These are phyloP conservation scores for Cryptocephalus moraei DNA, from an alignment of 2,888 invertebrate species.

Conservation along the genomic window DNA sequence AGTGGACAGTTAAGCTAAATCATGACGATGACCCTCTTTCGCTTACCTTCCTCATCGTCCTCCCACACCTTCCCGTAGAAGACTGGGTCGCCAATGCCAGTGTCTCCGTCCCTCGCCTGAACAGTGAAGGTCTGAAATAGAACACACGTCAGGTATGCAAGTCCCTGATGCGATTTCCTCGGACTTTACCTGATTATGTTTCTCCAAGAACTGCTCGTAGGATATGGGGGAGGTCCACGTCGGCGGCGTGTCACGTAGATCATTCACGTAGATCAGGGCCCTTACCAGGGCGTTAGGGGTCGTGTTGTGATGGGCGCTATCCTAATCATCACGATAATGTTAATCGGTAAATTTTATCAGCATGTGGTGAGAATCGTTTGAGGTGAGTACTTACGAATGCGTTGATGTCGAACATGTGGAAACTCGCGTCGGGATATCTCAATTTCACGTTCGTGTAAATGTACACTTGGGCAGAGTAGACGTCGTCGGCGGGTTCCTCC, in stretches of 20 bases:
- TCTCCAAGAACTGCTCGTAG: too few relatives aligned
- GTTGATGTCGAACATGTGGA: conserved; percentile 45
- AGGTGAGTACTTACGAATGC: conserved; percentile 38
- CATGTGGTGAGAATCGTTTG: too few relatives aligned
- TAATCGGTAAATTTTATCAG: too few relatives aligned
- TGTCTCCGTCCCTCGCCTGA: conserved; percentile 52
- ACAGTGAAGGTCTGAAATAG: conserved; percentile 34
- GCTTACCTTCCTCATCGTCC: conserved; percentile 13
- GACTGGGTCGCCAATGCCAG: conserved; percentile 40
- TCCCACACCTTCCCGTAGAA: conserved; percentile 21
- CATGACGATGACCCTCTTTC: too few relatives aligned
- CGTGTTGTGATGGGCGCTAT: conserved; percentile 39
- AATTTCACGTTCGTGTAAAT: conserved; percentile 20
- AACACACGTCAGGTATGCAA: too few relatives aligned
- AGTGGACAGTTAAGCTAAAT: too few relatives aligned
- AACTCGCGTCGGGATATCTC: conserved; percentile 38
- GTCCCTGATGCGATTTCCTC: too few relatives aligned
- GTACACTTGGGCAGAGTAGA: conserved; percentile 16
- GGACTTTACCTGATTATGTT: too few relatives aligned
- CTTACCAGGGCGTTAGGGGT: conserved; percentile 36
- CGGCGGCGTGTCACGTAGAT: conserved; percentile 48
- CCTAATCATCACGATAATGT: too few relatives aligned
- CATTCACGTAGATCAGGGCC: conserved; percentile 46
- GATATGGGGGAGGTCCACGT: conserved; percentile 43
- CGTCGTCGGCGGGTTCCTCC: conserved; percentile 7